These are phyloP conservation scores for Archaeoteleia sp. DNA, from an alignment of 2,888 invertebrate genomes.

Conservation along the genomic window DNA sequence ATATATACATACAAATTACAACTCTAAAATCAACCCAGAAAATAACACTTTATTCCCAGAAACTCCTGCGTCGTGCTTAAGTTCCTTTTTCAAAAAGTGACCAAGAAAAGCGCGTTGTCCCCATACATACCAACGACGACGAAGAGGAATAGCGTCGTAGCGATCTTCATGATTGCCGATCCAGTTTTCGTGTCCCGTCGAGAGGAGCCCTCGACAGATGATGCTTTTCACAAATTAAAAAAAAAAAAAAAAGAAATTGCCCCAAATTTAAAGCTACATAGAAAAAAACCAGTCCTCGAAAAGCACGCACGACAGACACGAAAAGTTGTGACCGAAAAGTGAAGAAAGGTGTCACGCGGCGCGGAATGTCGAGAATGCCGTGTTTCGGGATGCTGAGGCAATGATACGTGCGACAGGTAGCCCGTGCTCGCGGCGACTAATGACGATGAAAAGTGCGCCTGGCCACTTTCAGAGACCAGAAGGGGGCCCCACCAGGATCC, in stretches of 20 bases:
- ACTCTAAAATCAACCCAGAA: too few species aligned
- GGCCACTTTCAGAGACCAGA: conserved; percentile 64
- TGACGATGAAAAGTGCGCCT: conserved; percentile 66
- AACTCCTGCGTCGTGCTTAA: too few species aligned
- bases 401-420: conserved; percentile 58
- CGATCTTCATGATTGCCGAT: conserved; percentile 67
- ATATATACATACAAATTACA: too few species aligned
- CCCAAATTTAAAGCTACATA: neutral
- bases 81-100: too few species aligned
- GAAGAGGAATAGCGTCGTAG: conserved; percentile 67
- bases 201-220: conserved; percentile 24
- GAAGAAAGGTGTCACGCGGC: conserved; percentile 10
- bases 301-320: too few species aligned
- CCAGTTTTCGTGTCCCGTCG: conserved; percentile 26
- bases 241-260: too few species aligned
- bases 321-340: too few species aligned
- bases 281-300: too few species aligned
- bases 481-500: conserved; percentile 57
- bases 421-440: conserved; percentile 69
- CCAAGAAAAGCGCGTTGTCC: conserved; percentile 6
- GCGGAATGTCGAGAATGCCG: neutral
- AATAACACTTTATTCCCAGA: too few species aligned
- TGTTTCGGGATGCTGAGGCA: too few species aligned
- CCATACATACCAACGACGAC: conserved; percentile 68
- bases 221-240: conserved; percentile 4